Percentiles rank a stretch among this genome's conserved stretches.
Conservation (phyloP, 2,113 vertebrate species). For the Ageneiosus marmoratus region DNA sequence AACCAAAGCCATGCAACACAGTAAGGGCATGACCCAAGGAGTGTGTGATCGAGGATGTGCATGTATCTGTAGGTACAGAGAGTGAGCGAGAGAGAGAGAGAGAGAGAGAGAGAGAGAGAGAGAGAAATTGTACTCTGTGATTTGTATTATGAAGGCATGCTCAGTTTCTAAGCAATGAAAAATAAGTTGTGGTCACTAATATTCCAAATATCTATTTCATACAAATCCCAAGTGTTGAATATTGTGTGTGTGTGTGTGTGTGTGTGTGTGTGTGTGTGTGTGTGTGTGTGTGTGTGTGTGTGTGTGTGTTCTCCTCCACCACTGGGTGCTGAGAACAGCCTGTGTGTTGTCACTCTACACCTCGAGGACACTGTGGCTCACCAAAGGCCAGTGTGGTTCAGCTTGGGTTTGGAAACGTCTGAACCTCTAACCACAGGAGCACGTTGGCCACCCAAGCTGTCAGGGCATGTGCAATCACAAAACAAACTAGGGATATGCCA, state of each 20-base stretch:
- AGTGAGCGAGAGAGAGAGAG: neutral
- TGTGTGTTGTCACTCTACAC: conserved; percentile 67
- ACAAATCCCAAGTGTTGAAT: neutral
- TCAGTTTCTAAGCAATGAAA: neutral
- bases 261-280: neutral
- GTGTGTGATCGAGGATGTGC: conserved; percentile 45
- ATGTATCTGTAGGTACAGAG: conserved; percentile 22
- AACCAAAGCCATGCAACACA: conserved; percentile 85
- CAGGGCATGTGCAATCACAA: conserved; percentile 32
- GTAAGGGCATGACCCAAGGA: conserved; percentile 86
- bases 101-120: conserved; percentile 4
- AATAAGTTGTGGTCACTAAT: neutral
- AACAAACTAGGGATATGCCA: conserved; percentile 15
- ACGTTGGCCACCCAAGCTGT: conserved; percentile 40
- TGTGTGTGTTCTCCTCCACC: conserved; percentile 21
- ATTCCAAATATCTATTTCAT: neutral
- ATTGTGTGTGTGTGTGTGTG: neutral
- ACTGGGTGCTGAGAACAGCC: conserved; percentile 25
- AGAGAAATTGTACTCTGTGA: neutral
- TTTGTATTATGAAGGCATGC: neutral
- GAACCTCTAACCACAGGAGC: conserved; percentile 68
- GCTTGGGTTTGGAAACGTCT: conserved; percentile 61
- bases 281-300: conserved; percentile 40
- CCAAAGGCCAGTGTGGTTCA: conserved; percentile 75
- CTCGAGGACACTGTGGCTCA: conserved; percentile 68